Evolutionary conservation across 1,140 invertebrate genomes (phyloP), one percentile per base, ranked within the genome.

Genomic region (Drosophila obscura): DNA sequence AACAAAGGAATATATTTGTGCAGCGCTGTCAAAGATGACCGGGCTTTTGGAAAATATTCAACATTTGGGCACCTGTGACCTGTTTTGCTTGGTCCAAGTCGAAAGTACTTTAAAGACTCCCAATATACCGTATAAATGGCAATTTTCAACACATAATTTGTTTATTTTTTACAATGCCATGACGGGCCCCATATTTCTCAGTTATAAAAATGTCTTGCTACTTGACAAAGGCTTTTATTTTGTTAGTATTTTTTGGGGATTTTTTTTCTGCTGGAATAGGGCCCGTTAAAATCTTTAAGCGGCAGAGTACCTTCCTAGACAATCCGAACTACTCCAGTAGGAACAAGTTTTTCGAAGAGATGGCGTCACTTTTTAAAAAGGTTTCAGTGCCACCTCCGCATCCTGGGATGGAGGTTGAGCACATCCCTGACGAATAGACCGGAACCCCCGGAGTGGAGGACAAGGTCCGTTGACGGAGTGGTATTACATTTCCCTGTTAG

Each of bases 301-400:
- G 13, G 1, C 59, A 80, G 11, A 63, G 3, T 4, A 59, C 60
- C 6, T 72, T 72, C 4, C 8, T 71, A 0, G 43, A 48, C n/a
- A 80, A 80, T 67, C 77, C 77, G 0, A 76, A 80, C 49, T 67
- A 60, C 48, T 45, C 11, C 1, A 22, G 53, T 45, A 53, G 26
- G 43, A 50, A 19, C 5, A 11, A 15, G 13, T 9, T 31, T 13
- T 48, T 15, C 8, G 44, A 62, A 0, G 19, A 49, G 43, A 13
- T n/a, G 1, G 35, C 4, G 4, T 4, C 4, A 13, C 11, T 39
- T 13, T 24, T 31, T 7, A 5, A 16, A 13, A 62, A 11, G 4
- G 7, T 8, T 1, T 19, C 16, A 13, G 5, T 22, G 19, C 16
- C 9, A 2, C 8, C 15, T 11, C 59, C 59, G 15, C 62, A 50